Base-by-base conservation (phyloP, 2,888 invertebrate genomes). In the Platycheirus albimanus region DNA sequence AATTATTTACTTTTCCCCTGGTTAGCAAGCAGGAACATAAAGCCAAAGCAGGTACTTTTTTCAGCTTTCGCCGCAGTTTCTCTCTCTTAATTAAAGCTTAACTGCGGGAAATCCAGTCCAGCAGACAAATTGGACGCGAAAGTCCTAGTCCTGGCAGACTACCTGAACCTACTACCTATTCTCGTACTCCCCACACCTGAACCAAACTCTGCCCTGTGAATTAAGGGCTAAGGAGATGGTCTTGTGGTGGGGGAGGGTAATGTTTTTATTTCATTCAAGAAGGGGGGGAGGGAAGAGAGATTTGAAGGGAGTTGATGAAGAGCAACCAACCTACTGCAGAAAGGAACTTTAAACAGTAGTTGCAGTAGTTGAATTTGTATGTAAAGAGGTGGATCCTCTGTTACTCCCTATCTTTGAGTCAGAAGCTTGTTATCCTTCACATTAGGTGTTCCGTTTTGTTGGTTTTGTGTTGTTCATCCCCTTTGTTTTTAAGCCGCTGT, bases 31-130 rank as follows among this genome's bases (percentile, higher is more conserved):
- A 30, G 28, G 45, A 28, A 58, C 58, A 58, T 15, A 41, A 58
- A 58, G 41, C 41, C 4, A 38, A 38, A 45, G 45, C 41, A 69
- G 49, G 41, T 72, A 28, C 33, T 66, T 78, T 81, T 64, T 72
- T 43, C 54, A 72, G 43, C 51, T 43, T 41, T 56, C 71, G 61
- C 63, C 67, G 71, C 72, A 83, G 81, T 83, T 81, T 54, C 67
- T 72, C 83, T 43, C 83, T 72, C 83, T 78, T 78, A 78, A 83
- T 83, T 83, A 78, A 74, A 72, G 78, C 78, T 83, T 78, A 83
- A 83, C 83, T 83, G 83, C 78, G 77, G 69, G 56, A 83, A 83
- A 78, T 64, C 67, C 64, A 83, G 78, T 78, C 64, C 83, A 10
- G 77, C 17, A 83, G 83, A 78, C 78, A 78, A 83, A 83, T 83